Base-by-base conservation (phyloP, 2,113 vertebrate genomes). In the Dromas ardeola region DNA sequence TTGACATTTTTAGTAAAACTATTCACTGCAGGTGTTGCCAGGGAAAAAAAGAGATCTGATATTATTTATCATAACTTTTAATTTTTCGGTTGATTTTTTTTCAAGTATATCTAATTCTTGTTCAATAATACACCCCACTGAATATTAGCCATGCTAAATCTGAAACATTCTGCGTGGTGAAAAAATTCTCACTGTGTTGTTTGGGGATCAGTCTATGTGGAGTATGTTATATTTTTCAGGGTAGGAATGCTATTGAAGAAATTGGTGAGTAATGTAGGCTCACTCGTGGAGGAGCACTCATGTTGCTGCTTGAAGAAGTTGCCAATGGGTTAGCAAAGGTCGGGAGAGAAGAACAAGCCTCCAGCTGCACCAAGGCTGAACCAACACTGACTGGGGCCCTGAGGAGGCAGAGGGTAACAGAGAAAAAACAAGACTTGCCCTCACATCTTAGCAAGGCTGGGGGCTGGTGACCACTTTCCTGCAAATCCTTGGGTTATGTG, bases 231-330 rank as follows among this genome's bases (percentile, higher is more conserved):
- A 82, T 92, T 92, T 89, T 72, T 43, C 45, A 36, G 58, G 12
- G 14, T 34, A 56, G 52, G 16, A 86, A 61, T 30, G 6, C 8
- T 65, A 3, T 11, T 82, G 36, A 76, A 71, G 58, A 76, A 78
- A 62, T 10, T 4, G 36, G 26, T 52, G n/a, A 43, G 43, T 18
- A 23, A n/a, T 7, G 15, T 6, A 36, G 26, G 26, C 27, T 67
- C 0, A 2, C 18, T 50, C 1, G 0, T 34, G 8, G 34, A 80
- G 36, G 34, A 78, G 30, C 5, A 0, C 21, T 74, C 17, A 0
- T 34, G 22, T 50, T 58, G 36, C 36, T 58, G 36, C 47, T 36
- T 66, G 16, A 38, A 9, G 2, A 36, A 55, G 20, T 53, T 87
- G 38, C 43, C 3, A 5, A 15, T 43, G 47, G 18, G 34, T 91